A percentile compares a stretch with the other conserved stretches of the same genome.
Conservation (phyloP, 2,113 vertebrate species). For the Nyctibius bracteatus region DNA sequence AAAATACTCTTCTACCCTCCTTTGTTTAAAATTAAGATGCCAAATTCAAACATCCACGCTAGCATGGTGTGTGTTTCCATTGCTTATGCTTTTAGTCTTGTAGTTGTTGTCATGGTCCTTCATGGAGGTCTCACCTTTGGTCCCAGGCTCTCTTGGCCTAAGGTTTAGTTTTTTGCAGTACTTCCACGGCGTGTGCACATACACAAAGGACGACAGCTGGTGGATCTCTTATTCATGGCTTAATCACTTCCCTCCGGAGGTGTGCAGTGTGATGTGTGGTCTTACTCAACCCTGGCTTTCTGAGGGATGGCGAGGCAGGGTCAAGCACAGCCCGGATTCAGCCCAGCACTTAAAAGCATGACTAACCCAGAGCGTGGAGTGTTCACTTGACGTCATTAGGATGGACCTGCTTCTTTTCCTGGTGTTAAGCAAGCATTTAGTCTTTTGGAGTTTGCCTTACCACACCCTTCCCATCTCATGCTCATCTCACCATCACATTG, state of each 20-base stretch:
- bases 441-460: neutral
- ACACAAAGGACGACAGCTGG: slow-evolving; percentile 44
- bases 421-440: neutral
- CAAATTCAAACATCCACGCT: neutral
- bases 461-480: slow-evolving; percentile 33
- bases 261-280: slow-evolving; percentile 44
- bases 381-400: neutral
- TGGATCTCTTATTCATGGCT: slow-evolving; percentile 60
- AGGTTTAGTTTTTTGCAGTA: neutral
- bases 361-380: slow-evolving; percentile 3
- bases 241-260: slow-evolving; percentile 61
- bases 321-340: slow-evolving; percentile 15
- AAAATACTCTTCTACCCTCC: neutral
- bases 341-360: neutral
- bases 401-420: slow-evolving; percentile 43
- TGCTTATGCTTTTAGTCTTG: slow-evolving; percentile 18
- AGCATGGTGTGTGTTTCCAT: neutral
- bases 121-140: slow-evolving; percentile 56
- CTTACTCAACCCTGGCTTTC: slow-evolving; percentile 44
- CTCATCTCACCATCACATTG: neutral
- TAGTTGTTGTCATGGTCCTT: slow-evolving; percentile 25
- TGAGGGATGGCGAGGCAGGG: neutral
- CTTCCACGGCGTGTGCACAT: neutral
- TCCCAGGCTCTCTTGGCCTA: slow-evolving; percentile 18
- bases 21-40: slow-evolving; percentile 37